A percentile compares a stretch with the other conserved stretches of the same genome.
phyloP scores from a whole-genome alignment of 2,888 invertebrate species.

The Trichopoda pennipes region DNA sequence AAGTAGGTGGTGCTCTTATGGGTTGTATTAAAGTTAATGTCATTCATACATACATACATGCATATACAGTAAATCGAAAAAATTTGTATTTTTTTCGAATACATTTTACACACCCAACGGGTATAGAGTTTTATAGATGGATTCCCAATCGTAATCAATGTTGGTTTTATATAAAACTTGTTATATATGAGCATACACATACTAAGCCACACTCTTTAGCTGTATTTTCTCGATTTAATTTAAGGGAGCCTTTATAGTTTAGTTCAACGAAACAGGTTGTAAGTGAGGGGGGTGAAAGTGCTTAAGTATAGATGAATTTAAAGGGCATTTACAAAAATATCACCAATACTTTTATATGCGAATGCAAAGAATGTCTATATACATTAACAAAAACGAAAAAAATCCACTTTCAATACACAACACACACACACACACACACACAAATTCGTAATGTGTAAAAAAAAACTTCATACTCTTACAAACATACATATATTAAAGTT shows the following conservation, averaged over 20 bases:
- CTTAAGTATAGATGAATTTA: conserved; percentile 58
- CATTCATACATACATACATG: conserved; percentile 66
- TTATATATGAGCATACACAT: conserved; percentile 25
- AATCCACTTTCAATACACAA: conserved; percentile 22
- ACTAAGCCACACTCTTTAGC: conserved; percentile 29
- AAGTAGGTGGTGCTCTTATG: conserved; percentile 67
- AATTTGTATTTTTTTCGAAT: conserved; percentile 19
- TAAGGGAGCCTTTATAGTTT: conserved; percentile 46
- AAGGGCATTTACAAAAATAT: conserved; percentile 66
- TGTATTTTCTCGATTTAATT: conserved; percentile 23
- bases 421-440: conserved; percentile 22
- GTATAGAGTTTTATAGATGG: conserved; percentile 75
- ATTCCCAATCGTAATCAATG: conserved; percentile 81
- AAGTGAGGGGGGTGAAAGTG: conserved; percentile 23
- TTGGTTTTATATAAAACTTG: conserved; percentile 66
- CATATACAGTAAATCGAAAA: conserved; percentile 37
- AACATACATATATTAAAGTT: conserved; percentile 54
- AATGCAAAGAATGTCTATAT: conserved; percentile 37
- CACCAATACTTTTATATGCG: conserved; percentile 67
- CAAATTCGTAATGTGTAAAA: conserved; percentile 35
- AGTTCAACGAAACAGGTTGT: conserved; percentile 17
- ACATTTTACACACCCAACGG: conserved; percentile 68
- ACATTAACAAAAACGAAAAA: conserved; percentile 39
- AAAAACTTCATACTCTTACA: conserved; percentile 42
- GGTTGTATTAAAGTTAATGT: conserved; percentile 67